These are phyloP conservation scores for Antechinus flavipes DNA, from an alignment of 2,113 vertebrate genomes.

Conservation along the genomic window DNA sequence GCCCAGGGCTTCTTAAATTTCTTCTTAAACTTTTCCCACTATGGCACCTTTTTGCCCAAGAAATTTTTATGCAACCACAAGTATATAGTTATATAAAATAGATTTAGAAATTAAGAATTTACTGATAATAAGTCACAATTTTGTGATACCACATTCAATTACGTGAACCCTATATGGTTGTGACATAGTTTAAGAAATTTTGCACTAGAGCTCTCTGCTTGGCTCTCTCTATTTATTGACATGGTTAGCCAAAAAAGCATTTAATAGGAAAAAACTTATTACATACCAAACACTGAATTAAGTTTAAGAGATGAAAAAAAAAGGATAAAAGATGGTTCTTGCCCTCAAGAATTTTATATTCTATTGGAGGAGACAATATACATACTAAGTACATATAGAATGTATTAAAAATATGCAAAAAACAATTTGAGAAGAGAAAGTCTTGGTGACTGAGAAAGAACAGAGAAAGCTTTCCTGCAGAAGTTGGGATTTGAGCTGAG, in stretches of 20 bases:
- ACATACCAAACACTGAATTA: background rate
- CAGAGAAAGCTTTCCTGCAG: background rate
- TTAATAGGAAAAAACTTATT: background rate
- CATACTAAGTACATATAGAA: too few relatives aligned
- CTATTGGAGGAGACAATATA: background rate
- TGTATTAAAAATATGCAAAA: background rate
- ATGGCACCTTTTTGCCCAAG: too few relatives aligned
- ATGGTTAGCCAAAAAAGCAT: background rate
- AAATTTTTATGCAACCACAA: too few relatives aligned
- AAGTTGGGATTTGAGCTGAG: background rate
- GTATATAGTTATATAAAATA: too few relatives aligned
- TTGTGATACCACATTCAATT: too few relatives aligned
- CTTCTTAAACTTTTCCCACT: too few relatives aligned
- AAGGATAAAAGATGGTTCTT: background rate
- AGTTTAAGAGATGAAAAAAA: background rate
- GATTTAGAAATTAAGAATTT: too few relatives aligned
- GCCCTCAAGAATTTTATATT: background rate
- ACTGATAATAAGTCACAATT: too few relatives aligned
- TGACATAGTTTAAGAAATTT: too few relatives aligned
- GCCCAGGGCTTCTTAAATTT: too few relatives aligned
- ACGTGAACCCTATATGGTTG: too few relatives aligned
- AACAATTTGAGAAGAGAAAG: background rate
- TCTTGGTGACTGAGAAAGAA: background rate
- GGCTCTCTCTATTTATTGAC: background rate
- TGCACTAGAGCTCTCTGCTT: background rate